Evolutionary conservation across 2,888 invertebrate genomes (phyloP), one percentile per base, ranked within the genome.

Genomic region (Apodemia zela): DNA sequence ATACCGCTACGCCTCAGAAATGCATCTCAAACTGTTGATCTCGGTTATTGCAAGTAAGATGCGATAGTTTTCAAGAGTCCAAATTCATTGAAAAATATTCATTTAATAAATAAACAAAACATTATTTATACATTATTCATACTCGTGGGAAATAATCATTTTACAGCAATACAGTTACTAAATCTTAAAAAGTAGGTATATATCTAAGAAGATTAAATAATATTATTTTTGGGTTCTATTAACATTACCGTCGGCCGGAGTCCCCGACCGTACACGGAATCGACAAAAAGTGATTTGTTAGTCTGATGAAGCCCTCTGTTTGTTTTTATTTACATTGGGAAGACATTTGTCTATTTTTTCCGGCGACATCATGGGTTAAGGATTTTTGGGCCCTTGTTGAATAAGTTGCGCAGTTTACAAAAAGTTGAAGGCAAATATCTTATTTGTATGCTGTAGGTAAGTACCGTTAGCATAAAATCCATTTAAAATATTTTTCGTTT

Each of bases 261-360:
- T 2, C 13, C 21, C 54, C 54, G 54, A 54, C 54, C 54, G 54
- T 25, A 54, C 54, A 13, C 25, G 25, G 54, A 54, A 54, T 54
- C 81, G 85, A 84, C 84, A 82, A 77, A 72, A 76, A 79, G 80
- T 84, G 83, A 86, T 85, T 86, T 87, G 86, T 87, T 76, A 77
- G 74, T 74, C 68, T 75, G 81, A 84, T 84, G 84, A 80, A 81
- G 81, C 80, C 76, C 79, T 83, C 75, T 75, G 79, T 66, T 72
- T 72, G 69, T 81, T 83, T 85, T 84, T 84, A 76, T 82, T 81
- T 75, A 75, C 71, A 73, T 72, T 71, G 65, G 66, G 61, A 68
- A 68, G 62, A 60, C 61, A 61, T 49, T 63, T 63, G 62, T 60
- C 62, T 42, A 33, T 68, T 69, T 70, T 70, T 68, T 63, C 45